Evolutionary conservation across 2,888 invertebrate genomes (phyloP), one percentile per base, ranked within the genome.

Genomic region (Hirtodrosophila alboralis): DNA sequence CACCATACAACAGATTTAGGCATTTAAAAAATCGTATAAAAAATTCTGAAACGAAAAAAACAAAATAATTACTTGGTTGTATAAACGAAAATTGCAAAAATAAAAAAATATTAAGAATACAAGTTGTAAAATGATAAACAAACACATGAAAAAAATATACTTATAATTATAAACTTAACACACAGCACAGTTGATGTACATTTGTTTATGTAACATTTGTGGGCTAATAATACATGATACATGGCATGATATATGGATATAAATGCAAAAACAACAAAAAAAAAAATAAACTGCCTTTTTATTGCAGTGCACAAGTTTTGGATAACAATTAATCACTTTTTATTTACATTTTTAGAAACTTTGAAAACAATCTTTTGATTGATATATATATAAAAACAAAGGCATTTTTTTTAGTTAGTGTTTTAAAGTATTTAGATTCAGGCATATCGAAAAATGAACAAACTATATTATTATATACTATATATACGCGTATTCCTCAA

Each of bases 101-200:
- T 16, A 16, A 53, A 66, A 38, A 48, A 16, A 38, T 21, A 33
- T 34, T 26, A 5, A n/a, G 10, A 27, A 18, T 18, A 18, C 18
- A 56, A 57, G 51, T 40, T 57, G 67, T 73, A 68, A 58, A 62
- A 49, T 49, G n/a, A n/a, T 58, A 34, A 36, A 51, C 52, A n/a
- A n/a, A 61, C 54, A 51, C 43, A 51, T 9, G 41, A 27, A 53
- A 53, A n/a, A n/a, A n/a, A n/a, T n/a, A 48, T 34, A 61, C 31
- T 33, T 37, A 66, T 33, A 36, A 51, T 49, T n/a, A n/a, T n/a
- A n/a, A 47, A 16, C 31, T 44, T 33, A 64, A 49, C 30, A 59
- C 33, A 40, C 16, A 60, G 74, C 84, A 76, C 77, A 72, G 57
- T 81, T 81, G 60, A 78, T 81, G 83, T 66, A 81, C 30, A 70